Base-by-base conservation (phyloP, 2,888 invertebrate species). In the Meandrusa payeni region DNA sequence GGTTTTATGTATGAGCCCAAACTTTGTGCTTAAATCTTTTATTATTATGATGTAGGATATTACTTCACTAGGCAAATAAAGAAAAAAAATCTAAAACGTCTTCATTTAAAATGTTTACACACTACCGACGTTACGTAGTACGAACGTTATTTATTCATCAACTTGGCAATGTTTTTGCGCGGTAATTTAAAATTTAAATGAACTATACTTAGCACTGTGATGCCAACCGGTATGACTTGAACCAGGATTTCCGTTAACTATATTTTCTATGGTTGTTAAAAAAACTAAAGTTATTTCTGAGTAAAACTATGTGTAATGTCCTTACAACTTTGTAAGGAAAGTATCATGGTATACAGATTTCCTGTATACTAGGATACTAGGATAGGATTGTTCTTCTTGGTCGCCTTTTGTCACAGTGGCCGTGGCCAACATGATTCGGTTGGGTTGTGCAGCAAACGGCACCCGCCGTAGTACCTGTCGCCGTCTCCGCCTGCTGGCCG, bases 141-240 rank as follows among this genome's bases (percentile, higher is more conserved):
- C 5, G 13, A 10, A 7, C 6, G 23, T 5, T 10, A n/a, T n/a
- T n/a, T n/a, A n/a, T n/a, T 22, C 4, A 10, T 29, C 12, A 26
- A 9, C 4, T 26, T n/a, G 6, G 17, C 26, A 37, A 12, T 17
- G 11, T 40, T 40, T 32, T 40, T 29, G 31, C 40, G 24, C n/a
- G 2, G 40, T 22, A 3, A 40, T 41, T 41, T 32, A 26, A 41
- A 33, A 26, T 41, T 32, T n/a, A 26, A 41, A 41, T 41, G 6
- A 26, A 23, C 9, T 26, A 5, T 12, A 20, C 15, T 24, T 27
- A 32, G 26, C 32, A 7, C 19, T 26, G 17, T 29, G 24, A 24
- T 33, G 17, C 20, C 7, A 26, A 32, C 41, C 13, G 20, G 32
- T 41, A 26, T 19, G 2, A 7, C 6, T 9, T 3, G 6, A 19